Conservation (phyloP, 2,888 invertebrate species). For the Aporophyla nigra region DNA sequence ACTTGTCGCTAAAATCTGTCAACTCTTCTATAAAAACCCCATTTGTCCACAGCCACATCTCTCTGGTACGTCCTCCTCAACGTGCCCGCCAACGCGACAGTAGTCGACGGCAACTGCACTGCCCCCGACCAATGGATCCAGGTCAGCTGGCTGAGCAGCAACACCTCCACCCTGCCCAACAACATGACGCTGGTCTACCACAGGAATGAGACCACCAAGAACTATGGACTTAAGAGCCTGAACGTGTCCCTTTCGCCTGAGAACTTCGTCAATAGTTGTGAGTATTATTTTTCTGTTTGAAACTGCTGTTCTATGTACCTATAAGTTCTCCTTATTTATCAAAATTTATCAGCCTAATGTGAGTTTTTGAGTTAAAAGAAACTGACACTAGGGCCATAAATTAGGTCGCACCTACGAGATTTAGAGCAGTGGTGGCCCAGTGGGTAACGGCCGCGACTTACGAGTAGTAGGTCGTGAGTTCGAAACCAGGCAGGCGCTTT, state of each 20-base stretch:
- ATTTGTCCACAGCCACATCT: slow-evolving; percentile 71
- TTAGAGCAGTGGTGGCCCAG: too few species aligned
- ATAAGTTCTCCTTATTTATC: too few species aligned
- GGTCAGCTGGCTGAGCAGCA: slow-evolving; percentile 72
- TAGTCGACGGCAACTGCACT: slow-evolving; percentile 78
- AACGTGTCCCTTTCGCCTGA: slow-evolving; percentile 81
- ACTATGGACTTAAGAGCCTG: slow-evolving; percentile 77
- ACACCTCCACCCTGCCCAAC: slow-evolving; percentile 67
- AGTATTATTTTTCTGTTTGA: slow-evolving; percentile 66
- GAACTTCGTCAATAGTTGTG: slow-evolving; percentile 84
- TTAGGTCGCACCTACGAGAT: too few species aligned
- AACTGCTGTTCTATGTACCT: too few species aligned
- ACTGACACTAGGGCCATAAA: too few species aligned
- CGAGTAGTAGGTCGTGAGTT: too few species aligned
- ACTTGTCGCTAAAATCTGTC: not conserved
- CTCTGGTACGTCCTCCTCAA: slow-evolving; percentile 75
- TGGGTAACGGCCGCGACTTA: too few species aligned
- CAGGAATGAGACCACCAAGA: slow-evolving; percentile 80
- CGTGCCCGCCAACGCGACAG: slow-evolving; percentile 79
- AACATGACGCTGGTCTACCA: slow-evolving; percentile 77
- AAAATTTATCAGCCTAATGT: too few species aligned
- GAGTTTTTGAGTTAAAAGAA: too few species aligned
- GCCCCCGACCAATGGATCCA: slow-evolving; percentile 76
- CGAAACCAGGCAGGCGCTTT: too few species aligned
- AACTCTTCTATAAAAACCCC: not conserved